phyloP scores from a whole-genome alignment of 1,140 invertebrate species.

The Drosophila trapezifrons region DNA sequence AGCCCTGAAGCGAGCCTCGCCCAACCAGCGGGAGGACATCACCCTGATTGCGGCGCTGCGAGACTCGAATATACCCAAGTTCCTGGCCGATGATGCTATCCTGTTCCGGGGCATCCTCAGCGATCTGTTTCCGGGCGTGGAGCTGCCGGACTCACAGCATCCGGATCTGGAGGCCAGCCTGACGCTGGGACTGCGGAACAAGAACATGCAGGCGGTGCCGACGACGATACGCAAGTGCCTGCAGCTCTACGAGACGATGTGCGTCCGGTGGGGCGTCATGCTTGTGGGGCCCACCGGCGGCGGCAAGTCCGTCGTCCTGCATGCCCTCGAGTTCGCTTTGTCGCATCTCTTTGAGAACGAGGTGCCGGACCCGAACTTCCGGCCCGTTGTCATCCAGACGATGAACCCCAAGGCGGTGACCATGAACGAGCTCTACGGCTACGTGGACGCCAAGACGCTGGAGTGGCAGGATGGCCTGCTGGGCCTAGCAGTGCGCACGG shows the following conservation, averaged over 20 bases:
- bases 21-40: constrained; percentile 91
- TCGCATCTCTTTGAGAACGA: constrained; percentile 86
- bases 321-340: constrained; percentile 89
- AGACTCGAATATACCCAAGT: constrained; percentile 97
- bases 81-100: constrained; percentile 92
- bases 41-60: constrained; percentile 92
- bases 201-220: constrained; percentile 87
- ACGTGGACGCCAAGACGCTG: constrained; percentile 92
- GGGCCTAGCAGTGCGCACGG: constrained; percentile 88
- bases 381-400: constrained; percentile 88
- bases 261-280: constrained; percentile 97
- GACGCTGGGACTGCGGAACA: constrained; percentile 83
- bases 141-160: constrained; percentile 91
- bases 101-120: constrained; percentile 94
- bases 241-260: constrained; percentile 95
- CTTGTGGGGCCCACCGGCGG: constrained; percentile 94
- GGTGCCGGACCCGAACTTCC: constrained; percentile 86
- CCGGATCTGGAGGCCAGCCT: constrained; percentile 88
- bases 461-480: constrained; percentile 96
- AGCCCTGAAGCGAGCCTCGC: constrained; percentile 92
- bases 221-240: constrained; percentile 91
- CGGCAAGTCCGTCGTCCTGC: constrained; percentile 89
- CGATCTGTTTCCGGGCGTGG: constrained; percentile 94
- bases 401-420: constrained; percentile 96
- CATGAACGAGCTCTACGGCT: constrained; percentile 94